These are phyloP conservation scores for Peromyscus leucopus DNA, from an alignment of 2,113 vertebrate species.

Conservation along the genomic window DNA sequence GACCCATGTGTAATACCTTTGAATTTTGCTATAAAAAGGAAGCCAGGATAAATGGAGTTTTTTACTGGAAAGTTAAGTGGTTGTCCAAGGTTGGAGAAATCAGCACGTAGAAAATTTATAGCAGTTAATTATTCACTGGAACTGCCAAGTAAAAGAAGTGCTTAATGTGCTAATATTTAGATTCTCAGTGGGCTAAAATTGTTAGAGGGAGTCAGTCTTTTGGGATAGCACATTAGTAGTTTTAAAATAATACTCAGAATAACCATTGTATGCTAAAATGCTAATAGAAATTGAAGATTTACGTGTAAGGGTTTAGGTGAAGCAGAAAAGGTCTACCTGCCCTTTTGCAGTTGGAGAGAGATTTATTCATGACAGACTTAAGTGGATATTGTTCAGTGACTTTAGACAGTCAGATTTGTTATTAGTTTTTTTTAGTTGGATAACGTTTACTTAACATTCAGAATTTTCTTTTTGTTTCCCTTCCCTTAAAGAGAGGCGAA, in stretches of 20 bases:
- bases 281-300: not conserved
- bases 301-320: not conserved
- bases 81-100: slow-evolving; percentile 9
- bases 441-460: slow-evolving; percentile 26
- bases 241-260: slow-evolving; percentile 1
- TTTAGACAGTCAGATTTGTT: not conserved
- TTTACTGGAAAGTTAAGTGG: slow-evolving; percentile 21
- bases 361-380: not conserved
- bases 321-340: not conserved
- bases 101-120: not conserved
- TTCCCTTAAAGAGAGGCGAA: not conserved
- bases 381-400: not conserved
- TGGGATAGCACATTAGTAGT: not conserved
- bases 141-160: not conserved
- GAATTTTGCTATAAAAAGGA: slow-evolving; percentile 46
- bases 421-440: not conserved
- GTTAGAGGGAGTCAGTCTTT: slow-evolving; percentile 26
- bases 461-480: not conserved
- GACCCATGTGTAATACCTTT: slow-evolving; percentile 8
- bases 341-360: not conserved
- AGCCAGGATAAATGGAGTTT: slow-evolving; percentile 24
- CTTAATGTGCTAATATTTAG: slow-evolving; percentile 27
- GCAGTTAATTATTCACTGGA: not conserved
- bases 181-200: not conserved
- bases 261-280: slow-evolving; percentile 21